Conservation (phyloP, 2,113 vertebrate genomes). For the Pseudonaja textilis region DNA sequence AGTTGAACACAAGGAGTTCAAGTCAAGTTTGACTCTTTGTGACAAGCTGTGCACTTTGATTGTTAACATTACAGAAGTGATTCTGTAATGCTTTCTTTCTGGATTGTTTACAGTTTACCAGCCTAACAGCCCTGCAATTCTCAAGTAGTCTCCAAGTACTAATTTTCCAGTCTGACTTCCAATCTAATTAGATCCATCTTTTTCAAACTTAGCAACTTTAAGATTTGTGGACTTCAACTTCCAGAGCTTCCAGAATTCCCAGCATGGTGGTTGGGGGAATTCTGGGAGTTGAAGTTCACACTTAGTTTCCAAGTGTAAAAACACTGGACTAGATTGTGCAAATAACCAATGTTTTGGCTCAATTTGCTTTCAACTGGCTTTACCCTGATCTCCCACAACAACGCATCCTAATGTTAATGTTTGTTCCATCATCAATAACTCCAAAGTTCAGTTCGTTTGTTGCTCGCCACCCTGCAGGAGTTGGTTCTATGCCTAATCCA, state of each 20-base stretch:
- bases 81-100: neutral
- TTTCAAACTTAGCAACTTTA: neutral
- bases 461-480: neutral
- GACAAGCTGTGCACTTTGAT: neutral
- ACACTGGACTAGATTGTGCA: neutral
- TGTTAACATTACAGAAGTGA: neutral
- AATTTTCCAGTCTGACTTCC: neutral
- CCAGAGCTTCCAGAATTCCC: neutral
- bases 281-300: neutral
- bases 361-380: neutral
- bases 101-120: neutral
- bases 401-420: neutral
- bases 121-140: neutral
- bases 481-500: neutral
- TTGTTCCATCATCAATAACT: neutral
- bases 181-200: neutral
- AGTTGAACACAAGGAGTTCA: neutral
- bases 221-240: neutral
- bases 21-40: neutral
- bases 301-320: neutral
- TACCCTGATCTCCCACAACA: neutral
- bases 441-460: neutral
- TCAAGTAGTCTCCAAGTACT: neutral
- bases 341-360: neutral
- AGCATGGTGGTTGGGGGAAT: neutral